Percentiles rank a stretch among this genome's conserved stretches.
Evolutionary conservation across 1,140 invertebrate genomes (phyloP).

Genomic region (Diorhabda elongata): DNA sequence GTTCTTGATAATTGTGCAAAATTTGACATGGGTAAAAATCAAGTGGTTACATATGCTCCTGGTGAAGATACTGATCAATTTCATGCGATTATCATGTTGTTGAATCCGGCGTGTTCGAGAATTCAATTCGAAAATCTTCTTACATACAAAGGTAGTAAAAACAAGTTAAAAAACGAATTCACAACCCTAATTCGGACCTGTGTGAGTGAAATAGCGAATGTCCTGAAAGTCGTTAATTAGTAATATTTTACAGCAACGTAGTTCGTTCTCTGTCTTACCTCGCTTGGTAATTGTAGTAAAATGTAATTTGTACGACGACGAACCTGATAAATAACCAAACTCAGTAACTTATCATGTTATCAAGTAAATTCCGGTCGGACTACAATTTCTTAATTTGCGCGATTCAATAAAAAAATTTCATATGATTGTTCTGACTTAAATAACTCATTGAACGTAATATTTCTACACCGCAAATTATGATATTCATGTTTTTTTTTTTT

Average conservation of each 20-base stretch:
- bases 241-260: conserved; percentile 37
- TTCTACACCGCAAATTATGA: no score
- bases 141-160: no score
- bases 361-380: conserved; percentile 28
- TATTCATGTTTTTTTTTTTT: no score
- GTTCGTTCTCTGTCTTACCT: conserved; percentile 29
- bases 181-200: conserved; percentile 2
- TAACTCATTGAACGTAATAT: no score
- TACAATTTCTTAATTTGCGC: conserved; percentile 22
- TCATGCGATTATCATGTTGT: no score
- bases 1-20: no score
- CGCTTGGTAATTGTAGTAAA: conserved; percentile 35
- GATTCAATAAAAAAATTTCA: conserved; percentile 12
- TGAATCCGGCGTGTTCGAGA: no score
- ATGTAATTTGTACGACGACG: conserved; percentile 40
- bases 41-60: no score
- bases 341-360: conserved; percentile 33
- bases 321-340: conserved; percentile 37
- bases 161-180: no score
- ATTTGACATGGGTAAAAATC: no score
- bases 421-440: not conserved
- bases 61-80: no score
- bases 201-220: conserved; percentile 26
- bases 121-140: no score
- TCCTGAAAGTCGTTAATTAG: conserved; percentile 39